Evolutionary conservation across 2,888 invertebrate species (phyloP).

Genomic region (Zhuqinia jingwanae): DNA sequence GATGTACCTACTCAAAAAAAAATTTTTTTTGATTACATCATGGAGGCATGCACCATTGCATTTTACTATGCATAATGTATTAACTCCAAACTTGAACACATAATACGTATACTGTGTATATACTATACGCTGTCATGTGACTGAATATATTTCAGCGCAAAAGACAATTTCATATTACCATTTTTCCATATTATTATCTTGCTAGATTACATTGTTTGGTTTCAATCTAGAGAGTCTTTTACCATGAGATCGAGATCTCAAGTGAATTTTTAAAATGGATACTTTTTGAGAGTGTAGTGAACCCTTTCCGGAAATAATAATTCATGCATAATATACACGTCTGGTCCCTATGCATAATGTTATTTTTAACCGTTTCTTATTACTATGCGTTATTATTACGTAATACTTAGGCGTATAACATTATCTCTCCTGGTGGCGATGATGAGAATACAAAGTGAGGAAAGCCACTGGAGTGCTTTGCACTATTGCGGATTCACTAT

Average conservation of each 20-base stretch:
- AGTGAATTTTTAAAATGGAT: conserved; percentile 5
- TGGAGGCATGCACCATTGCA: conserved; percentile 47
- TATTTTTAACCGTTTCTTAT: neutral
- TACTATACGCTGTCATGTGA: neutral
- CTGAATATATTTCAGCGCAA: conserved; percentile 14
- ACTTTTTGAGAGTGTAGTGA: conserved; percentile 31
- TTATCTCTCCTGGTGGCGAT: conserved; percentile 14
- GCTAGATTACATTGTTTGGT: conserved; percentile 28
- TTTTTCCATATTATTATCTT: neutral
- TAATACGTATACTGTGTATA: no score
- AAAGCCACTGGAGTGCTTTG: conserved; percentile 36
- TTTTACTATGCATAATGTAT: conserved; percentile 52
- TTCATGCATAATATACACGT: neutral
- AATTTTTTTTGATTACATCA: neutral
- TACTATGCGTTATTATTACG: neutral
- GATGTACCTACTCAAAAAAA: neutral
- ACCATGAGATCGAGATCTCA: conserved; percentile 1
- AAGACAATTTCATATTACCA: conserved; percentile 13
- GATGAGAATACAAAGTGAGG: conserved; percentile 13
- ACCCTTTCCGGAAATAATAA: conserved; percentile 21
- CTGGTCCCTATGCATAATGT: neutral
- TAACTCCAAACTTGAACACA: conserved; percentile 21
- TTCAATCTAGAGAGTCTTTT: conserved; percentile 35
- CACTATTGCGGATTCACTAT: conserved; percentile 33
- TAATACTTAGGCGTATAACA: neutral